phyloP scores from a whole-genome alignment of 2,797 vertebrate species.

The Anguilla megastoma region DNA sequence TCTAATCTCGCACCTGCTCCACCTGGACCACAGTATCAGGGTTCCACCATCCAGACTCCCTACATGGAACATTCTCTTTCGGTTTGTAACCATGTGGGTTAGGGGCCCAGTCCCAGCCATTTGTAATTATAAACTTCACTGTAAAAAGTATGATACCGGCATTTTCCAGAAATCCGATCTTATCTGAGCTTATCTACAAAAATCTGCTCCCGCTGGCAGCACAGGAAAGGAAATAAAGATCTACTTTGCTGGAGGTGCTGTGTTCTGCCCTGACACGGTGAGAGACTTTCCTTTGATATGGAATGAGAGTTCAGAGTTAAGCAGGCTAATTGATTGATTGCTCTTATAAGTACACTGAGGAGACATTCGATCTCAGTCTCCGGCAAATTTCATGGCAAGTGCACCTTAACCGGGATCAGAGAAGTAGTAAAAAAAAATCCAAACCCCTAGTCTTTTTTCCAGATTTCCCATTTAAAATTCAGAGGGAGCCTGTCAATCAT shows the following conservation, averaged over 20 bases:
- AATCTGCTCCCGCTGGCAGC: not conserved
- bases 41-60: not conserved
- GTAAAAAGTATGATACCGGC: not conserved
- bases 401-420: not conserved
- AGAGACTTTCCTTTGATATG: not conserved
- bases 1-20: slow-evolving; percentile 36
- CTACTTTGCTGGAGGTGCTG: not conserved
- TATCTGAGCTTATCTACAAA: slow-evolving; percentile 20
- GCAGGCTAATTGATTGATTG: not conserved
- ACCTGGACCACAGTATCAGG: slow-evolving; percentile 25
- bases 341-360: not conserved
- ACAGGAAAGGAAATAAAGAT: not conserved
- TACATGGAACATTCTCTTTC: not conserved
- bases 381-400: not conserved
- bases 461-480: not conserved
- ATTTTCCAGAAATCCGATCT: slow-evolving; percentile 23
- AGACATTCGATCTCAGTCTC: not conserved
- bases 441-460: not conserved
- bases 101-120: not conserved
- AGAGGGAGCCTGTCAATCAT: not conserved
- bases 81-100: not conserved
- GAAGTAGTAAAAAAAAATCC: not conserved
- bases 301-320: not conserved
- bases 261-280: not conserved
- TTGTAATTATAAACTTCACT: not conserved